Conservation (phyloP, 2,113 vertebrate genomes). For the Cathartes aura region DNA sequence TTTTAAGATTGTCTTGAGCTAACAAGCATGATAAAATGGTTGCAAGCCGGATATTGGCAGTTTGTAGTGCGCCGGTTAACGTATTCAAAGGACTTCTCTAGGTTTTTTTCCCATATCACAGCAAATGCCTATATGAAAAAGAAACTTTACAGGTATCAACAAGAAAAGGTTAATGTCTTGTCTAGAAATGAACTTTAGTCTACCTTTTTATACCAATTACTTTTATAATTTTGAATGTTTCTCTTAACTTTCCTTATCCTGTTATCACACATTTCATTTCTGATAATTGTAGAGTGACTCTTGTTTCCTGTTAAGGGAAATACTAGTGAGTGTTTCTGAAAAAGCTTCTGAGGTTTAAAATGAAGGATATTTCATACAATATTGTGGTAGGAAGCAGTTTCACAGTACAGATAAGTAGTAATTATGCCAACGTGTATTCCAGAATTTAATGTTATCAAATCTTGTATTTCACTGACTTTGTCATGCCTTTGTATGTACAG, state of each 20-base stretch:
- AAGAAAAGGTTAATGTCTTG: background rate
- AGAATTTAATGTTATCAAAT: background rate
- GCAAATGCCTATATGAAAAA: background rate
- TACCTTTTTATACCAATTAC: background rate
- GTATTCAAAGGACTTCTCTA: background rate
- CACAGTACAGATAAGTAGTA: background rate
- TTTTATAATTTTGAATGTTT: background rate
- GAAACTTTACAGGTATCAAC: background rate
- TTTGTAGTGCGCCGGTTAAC: background rate
- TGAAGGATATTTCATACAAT: background rate
- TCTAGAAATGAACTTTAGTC: background rate
- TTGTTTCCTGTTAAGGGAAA: slow-evolving; percentile 4
- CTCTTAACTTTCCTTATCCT: background rate
- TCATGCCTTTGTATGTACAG: background rate
- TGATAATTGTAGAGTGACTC: background rate
- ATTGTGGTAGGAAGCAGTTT: background rate
- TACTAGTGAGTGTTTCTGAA: background rate
- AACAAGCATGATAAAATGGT: slow-evolving; percentile 76
- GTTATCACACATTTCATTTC: background rate
- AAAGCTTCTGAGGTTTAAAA: background rate
- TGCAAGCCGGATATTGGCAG: background rate
- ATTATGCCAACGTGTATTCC: background rate
- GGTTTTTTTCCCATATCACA: background rate
- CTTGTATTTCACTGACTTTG: background rate
- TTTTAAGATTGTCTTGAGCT: slow-evolving; percentile 77